Evolutionary conservation across 1,140 invertebrate species (phyloP).

Genomic region (Parasteatoda tepidariorum): DNA sequence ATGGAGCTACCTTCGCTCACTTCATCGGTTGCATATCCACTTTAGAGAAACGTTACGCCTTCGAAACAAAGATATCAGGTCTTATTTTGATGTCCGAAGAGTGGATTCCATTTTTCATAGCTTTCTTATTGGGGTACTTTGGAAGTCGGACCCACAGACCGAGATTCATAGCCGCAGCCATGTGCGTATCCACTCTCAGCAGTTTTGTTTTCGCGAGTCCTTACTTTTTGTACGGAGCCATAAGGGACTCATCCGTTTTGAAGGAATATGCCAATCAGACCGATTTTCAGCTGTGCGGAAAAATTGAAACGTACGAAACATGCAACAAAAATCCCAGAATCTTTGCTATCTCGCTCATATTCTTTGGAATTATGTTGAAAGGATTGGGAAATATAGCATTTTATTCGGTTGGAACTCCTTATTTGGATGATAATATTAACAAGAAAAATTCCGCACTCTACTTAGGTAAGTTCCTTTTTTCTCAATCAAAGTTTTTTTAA

Average conservation of each 20-base stretch:
- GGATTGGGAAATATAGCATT: slow-evolving; percentile 62
- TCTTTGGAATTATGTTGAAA: slow-evolving; percentile 60
- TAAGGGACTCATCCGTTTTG: neutral
- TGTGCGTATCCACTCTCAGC: slow-evolving; percentile 77
- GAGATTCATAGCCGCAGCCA: slow-evolving; percentile 78
- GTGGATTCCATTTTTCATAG: slow-evolving; percentile 23
- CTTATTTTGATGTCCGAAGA: slow-evolving; percentile 63
- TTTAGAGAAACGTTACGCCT: slow-evolving; percentile 74
- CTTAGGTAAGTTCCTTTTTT: slow-evolving; percentile 39
- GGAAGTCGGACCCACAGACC: slow-evolving; percentile 75
- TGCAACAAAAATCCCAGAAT: neutral
- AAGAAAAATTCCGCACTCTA: slow-evolving; percentile 66
- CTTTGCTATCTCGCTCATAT: slow-evolving; percentile 48
- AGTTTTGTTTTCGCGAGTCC: slow-evolving; percentile 76
- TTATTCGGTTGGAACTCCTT: slow-evolving; percentile 65
- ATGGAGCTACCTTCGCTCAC: slow-evolving; percentile 58
- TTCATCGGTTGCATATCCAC: slow-evolving; percentile 57
- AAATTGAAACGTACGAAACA: neutral
- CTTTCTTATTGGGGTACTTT: slow-evolving; percentile 48
- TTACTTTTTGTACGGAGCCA: slow-evolving; percentile 77
- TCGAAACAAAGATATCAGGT: slow-evolving; percentile 80
- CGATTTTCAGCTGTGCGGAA: neutral
- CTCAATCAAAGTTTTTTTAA: neutral
- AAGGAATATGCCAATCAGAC: neutral
- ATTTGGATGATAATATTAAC: slow-evolving; percentile 67